Conservation (phyloP, 2,888 invertebrate genomes). For the Proisotoma minuta region DNA sequence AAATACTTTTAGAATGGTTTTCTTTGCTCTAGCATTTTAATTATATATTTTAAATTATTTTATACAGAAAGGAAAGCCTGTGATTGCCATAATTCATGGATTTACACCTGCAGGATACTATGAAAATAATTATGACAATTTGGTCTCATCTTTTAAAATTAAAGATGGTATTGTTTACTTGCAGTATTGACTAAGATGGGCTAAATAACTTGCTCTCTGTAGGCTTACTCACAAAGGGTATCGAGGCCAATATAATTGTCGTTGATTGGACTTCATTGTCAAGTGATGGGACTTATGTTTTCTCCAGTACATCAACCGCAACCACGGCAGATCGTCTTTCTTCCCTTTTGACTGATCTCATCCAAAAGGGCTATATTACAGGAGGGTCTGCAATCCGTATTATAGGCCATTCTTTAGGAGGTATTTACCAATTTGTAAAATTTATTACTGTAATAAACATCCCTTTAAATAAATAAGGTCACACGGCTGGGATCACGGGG, state of each 20-base stretch:
- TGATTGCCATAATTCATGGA: conserved; percentile 1
- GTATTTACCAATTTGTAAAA: too few relatives aligned
- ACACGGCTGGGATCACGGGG: conserved; percentile 8
- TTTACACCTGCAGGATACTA: conserved; percentile 1
- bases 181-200: background rate
- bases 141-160: background rate
- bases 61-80: background rate
- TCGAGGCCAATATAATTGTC: background rate
- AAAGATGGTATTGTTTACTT: conserved; percentile 7
- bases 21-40: too few relatives aligned
- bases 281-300: background rate
- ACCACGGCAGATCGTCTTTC: background rate
- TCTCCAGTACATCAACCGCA: conserved; percentile 3
- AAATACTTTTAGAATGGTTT: too few relatives aligned
- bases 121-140: background rate
- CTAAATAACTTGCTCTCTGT: background rate
- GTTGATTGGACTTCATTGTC: conserved; percentile 8
- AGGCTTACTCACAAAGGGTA: background rate
- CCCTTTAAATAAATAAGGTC: too few relatives aligned
- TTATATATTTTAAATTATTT: too few relatives aligned
- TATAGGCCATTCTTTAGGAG: conserved; percentile 11
- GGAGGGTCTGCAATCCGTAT: background rate
- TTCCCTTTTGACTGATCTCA: background rate
- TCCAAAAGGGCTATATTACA: background rate
- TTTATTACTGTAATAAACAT: too few relatives aligned